Conservation (phyloP, 2,797 vertebrate genomes). For the Spheniscus humboldti region DNA sequence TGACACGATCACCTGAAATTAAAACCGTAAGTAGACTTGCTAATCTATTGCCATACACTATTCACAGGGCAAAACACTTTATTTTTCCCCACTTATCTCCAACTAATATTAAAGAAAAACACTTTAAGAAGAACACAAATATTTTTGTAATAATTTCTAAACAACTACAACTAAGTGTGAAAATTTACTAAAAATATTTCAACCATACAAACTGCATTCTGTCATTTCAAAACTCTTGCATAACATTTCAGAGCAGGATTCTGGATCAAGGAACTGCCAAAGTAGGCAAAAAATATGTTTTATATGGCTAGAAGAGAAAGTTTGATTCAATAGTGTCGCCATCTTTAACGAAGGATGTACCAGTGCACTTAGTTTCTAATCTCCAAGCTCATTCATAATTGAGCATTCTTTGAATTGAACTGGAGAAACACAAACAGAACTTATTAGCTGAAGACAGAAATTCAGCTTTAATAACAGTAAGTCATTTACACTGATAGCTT, state of each 20-base stretch:
- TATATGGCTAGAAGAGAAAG: neutral
- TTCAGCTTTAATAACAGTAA: conserved; percentile 22
- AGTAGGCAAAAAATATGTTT: neutral
- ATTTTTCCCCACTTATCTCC: neutral
- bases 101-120: neutral
- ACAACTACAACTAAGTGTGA: neutral
- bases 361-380: neutral
- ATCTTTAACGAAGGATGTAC: neutral
- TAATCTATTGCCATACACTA: neutral
- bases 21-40: neutral
- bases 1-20: neutral
- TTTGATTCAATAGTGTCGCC: neutral
- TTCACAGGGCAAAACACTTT: neutral
- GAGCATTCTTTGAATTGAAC: neutral
- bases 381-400: conserved; percentile 34
- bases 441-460: neutral
- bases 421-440: conserved; percentile 18
- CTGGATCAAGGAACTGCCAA: neutral
- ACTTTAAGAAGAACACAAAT: neutral
- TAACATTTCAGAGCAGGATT: neutral
- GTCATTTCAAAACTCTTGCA: neutral
- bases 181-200: neutral
- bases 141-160: neutral
- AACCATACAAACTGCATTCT: neutral
- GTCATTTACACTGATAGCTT: conserved; percentile 16